Base-by-base conservation (phyloP, 2,797 vertebrate genomes). In the Pipistrellus nathusii region DNA sequence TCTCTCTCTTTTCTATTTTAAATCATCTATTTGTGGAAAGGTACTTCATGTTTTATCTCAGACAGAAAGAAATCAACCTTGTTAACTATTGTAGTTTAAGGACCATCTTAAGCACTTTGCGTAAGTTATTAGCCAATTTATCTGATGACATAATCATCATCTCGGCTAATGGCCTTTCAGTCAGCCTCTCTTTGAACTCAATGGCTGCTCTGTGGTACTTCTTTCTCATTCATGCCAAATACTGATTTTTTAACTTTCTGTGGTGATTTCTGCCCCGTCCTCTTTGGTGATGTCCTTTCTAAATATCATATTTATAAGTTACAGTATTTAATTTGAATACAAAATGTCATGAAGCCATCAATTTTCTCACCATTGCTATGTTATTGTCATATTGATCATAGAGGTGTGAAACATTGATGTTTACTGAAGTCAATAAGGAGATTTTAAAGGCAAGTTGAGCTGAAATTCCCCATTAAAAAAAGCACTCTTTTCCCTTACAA, bases 221-320 rank as follows among this genome's bases (percentile, higher is more conserved):
- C 20, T 27, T 41, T 27, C 72, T 95, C 10, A 9, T 12, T 91
- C 15, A 7, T 75, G 53, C 17, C 62, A 62, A 83, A 85, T 41
- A 59, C 17, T 6, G 13, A 87, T 62, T 62, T 4, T 17, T 12
- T 27, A 53, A n/a, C 59, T 78, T 83, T 85, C 75, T 53, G 5
- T 64, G 72, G 20, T 62, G 32, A 77, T 86, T 93, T 80, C 51
- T 66, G n/a, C 3, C 2, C 21, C n/a, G 38, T 84, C 1, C 10
- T 69, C 46, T 91, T 84, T 57, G 44, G 27, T 90, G 46, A 75
- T 57, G 51, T 84, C 30, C 38, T 93, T 95, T 93, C n/a, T 83
- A 83, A 93, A 90, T 91, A 83, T 73, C 32, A n/a, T 88, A 82
- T 84, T 80, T 80, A 41, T 10, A 87, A 93, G 5, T 51, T 84